A percentile compares a stretch with the other conserved stretches of the same genome.
Evolutionary conservation across 2,888 invertebrate species (phyloP).

Genomic region (Conus canariensis): DNA sequence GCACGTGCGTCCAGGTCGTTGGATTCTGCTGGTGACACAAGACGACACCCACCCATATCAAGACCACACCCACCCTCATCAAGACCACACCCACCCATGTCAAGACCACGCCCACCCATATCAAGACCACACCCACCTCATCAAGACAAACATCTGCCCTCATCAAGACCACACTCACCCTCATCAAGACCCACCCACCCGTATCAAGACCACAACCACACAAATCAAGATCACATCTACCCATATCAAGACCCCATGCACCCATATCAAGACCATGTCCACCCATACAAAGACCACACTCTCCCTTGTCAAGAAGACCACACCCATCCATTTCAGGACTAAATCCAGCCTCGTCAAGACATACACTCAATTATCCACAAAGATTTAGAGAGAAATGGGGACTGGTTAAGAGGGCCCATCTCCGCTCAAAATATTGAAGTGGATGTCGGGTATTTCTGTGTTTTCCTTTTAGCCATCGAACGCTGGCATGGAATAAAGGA

Average conservation of each 20-base stretch:
- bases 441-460: too few relatives aligned
- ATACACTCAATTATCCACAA: too few relatives aligned
- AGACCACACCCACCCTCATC: background rate
- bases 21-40: conserved; percentile 57
- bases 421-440: too few relatives aligned
- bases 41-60: background rate
- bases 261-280: background rate
- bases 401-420: too few relatives aligned
- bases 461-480: too few relatives aligned
- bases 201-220: background rate
- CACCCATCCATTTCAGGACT: background rate
- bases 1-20: conserved; percentile 68
- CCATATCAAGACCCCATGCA: too few relatives aligned
- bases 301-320: background rate
- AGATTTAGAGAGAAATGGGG: too few relatives aligned
- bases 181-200: background rate
- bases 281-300: background rate
- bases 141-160: too few relatives aligned
- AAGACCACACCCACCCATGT: background rate
- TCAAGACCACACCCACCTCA: background rate
- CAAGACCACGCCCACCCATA: background rate
- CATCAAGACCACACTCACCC: background rate
- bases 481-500: too few relatives aligned
- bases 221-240: background rate
- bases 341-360: too few relatives aligned